phyloP scores from a whole-genome alignment of 2,888 invertebrate species.

The Oscheius sp. region DNA sequence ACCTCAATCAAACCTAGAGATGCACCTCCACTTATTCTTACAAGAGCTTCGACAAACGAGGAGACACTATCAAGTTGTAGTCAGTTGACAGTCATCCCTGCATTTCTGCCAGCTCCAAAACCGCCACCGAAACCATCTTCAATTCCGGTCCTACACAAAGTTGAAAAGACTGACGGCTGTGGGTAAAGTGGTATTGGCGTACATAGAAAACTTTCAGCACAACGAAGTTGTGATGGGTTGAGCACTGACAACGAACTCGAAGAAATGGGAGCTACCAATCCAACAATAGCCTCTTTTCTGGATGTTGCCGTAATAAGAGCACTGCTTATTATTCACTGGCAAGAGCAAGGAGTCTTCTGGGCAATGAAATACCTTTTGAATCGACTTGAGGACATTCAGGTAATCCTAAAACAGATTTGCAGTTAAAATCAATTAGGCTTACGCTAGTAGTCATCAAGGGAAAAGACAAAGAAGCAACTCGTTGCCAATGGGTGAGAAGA shows the following conservation, averaged over 20 bases:
- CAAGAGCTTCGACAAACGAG: conserved; percentile 55
- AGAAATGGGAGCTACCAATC: conserved; percentile 47
- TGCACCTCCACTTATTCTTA: conserved; percentile 51
- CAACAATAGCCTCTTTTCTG: conserved; percentile 84
- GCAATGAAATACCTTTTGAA: conserved; percentile 83
- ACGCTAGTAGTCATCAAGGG: conserved; percentile 43
- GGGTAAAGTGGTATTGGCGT: background rate
- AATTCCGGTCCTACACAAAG: conserved; percentile 15
- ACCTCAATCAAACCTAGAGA: conserved; percentile 23
- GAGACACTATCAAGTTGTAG: conserved; percentile 63
- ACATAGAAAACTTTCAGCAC: conserved; percentile 6
- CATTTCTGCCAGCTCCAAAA: background rate
- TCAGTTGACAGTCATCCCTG: conserved; percentile 63
- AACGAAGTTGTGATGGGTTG: conserved; percentile 32
- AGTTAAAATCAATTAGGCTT: conserved; percentile 20
- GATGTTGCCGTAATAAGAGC: conserved; percentile 96
- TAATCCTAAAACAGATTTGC: background rate
- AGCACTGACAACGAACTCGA: conserved; percentile 54
- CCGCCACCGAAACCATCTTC: background rate
- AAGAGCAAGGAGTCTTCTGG: conserved; percentile 98
- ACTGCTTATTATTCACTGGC: conserved; percentile 95
- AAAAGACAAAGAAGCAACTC: conserved; percentile 58
- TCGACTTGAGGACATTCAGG: conserved; percentile 75
- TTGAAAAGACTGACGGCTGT: conserved; percentile 13
- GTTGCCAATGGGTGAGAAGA: conserved; percentile 53